Evolutionary conservation across 2,113 vertebrate species (phyloP).

Genomic region (Desmodus rotundus): DNA sequence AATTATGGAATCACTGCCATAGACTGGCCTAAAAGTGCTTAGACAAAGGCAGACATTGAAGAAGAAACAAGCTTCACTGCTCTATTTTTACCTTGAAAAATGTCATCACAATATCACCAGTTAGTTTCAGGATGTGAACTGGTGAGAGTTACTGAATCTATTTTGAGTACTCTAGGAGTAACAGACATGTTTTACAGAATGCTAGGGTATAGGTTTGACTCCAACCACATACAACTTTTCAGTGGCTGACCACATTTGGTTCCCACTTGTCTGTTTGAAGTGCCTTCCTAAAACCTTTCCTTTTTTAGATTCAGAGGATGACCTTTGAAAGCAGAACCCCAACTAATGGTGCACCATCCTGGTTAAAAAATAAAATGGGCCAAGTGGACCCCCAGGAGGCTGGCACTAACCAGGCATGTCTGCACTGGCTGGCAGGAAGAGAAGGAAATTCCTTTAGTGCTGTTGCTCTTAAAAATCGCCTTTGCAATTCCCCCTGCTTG

Average conservation of each 20-base stretch:
- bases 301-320: background rate
- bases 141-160: background rate
- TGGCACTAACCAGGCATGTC: background rate
- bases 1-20: background rate
- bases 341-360: background rate
- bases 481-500: background rate
- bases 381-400: background rate
- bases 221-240: background rate
- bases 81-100: slow-evolving; percentile 12
- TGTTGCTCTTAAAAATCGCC: background rate
- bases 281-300: background rate
- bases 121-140: background rate
- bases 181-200: background rate
- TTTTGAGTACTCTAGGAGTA: background rate
- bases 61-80: background rate
- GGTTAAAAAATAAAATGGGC: background rate
- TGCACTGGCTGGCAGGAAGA: background rate
- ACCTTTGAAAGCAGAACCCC: background rate
- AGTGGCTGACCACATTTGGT: background rate
- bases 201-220: background rate
- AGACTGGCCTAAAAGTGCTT: background rate
- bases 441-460: background rate
- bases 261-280: background rate
- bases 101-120: background rate
- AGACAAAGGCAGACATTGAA: background rate